These are phyloP conservation scores for Eulemur albifrons DNA, from an alignment of 2,797 vertebrate species.

Conservation along the genomic window DNA sequence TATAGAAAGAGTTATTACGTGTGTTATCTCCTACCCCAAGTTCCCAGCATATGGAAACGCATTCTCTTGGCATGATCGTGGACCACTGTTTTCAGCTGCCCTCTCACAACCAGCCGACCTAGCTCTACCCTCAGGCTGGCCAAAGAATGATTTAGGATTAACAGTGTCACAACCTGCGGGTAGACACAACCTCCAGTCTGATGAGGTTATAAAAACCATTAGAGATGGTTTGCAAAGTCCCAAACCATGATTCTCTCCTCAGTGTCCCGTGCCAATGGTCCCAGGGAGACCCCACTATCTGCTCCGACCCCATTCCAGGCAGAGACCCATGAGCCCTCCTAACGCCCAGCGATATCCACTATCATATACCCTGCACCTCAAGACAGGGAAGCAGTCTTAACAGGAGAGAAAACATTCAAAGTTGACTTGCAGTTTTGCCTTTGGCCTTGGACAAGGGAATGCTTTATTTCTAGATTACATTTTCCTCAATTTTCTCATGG, in stretches of 20 bases:
- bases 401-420: background rate
- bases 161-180: background rate
- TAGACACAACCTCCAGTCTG: background rate
- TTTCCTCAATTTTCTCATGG: background rate
- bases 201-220: background rate
- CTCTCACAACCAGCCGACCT: background rate
- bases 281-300: background rate
- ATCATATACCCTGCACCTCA: fast-evolving
- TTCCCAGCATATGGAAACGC: background rate
- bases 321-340: background rate
- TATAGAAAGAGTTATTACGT: background rate
- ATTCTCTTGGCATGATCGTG: background rate
- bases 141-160: background rate
- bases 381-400: background rate
- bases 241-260: background rate
- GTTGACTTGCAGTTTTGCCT: background rate
- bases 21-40: background rate
- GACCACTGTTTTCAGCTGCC: background rate
- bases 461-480: background rate
- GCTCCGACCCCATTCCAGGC: background rate
- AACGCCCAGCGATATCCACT: too few relatives aligned
- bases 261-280: too few relatives aligned
- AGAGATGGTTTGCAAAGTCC: background rate
- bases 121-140: background rate
- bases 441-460: background rate